A percentile compares a stretch with the other conserved stretches of the same genome.
phyloP scores from a whole-genome alignment of 2,797 vertebrate genomes.

The Coregonus suidteri region DNA sequence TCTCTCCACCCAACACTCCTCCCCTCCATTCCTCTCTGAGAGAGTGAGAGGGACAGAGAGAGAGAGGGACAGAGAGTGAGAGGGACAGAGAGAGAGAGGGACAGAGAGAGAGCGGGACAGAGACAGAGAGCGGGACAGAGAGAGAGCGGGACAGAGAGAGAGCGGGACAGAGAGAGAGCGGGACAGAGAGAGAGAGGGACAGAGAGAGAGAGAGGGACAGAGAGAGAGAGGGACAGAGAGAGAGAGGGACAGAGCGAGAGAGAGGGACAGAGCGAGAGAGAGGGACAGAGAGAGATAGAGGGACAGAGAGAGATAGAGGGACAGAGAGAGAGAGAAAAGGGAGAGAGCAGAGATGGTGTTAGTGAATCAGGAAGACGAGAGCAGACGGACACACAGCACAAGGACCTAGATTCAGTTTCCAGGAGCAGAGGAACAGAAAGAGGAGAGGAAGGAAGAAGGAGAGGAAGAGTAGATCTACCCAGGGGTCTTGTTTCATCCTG shows the following conservation, averaged over 20 bases:
- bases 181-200: too few species aligned
- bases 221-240: too few species aligned
- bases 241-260: too few species aligned
- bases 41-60: too few species aligned
- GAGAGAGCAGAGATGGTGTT: background rate
- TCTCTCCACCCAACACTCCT: background rate
- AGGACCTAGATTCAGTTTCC: background rate
- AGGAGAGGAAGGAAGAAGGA: background rate
- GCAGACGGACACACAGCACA: slow-evolving; percentile 11
- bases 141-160: background rate
- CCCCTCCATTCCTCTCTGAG: background rate
- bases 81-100: background rate
- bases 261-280: too few species aligned
- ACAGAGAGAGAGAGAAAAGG: too few species aligned
- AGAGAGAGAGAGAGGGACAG: background rate
- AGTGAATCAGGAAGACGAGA: background rate
- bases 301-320: too few species aligned
- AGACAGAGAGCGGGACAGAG: background rate
- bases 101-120: background rate
- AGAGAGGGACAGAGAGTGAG: too few species aligned
- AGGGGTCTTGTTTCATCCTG: slow-evolving; percentile 5
- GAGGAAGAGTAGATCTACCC: slow-evolving; percentile 8
- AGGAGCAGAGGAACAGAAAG: too few species aligned
- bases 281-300: too few species aligned
- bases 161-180: background rate